Conservation (phyloP, 1,140 invertebrate species). For the Aricia agestis region DNA sequence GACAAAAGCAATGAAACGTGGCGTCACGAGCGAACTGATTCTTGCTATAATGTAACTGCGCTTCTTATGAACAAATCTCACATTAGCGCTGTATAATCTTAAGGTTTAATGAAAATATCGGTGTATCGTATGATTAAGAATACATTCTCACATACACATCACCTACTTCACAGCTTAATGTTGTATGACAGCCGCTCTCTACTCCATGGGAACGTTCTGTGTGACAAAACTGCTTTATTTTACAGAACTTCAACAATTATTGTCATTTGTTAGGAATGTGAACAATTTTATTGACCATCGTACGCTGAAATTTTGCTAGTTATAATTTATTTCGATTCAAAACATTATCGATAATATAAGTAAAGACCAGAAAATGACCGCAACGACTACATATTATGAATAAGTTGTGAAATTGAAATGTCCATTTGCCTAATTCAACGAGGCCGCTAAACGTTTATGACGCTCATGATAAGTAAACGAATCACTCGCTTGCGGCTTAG, state of each 20-base stretch:
- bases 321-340: no score
- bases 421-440: no score
- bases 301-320: no score
- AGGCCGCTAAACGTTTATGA: no score
- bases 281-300: slow-evolving; percentile 6
- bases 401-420: no score
- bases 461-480: no score
- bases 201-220: slow-evolving; percentile 51
- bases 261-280: background rate
- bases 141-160: slow-evolving; percentile 64
- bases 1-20: slow-evolving; percentile 60
- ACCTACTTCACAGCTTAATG: slow-evolving; percentile 67
- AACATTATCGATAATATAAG: no score
- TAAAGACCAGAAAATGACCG: no score
- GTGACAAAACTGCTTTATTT: slow-evolving; percentile 32
- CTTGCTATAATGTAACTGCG: slow-evolving; percentile 5
- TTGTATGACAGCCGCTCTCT: slow-evolving; percentile 45
- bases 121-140: slow-evolving; percentile 19
- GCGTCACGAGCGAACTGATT: slow-evolving; percentile 38
- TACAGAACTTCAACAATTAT: background rate
- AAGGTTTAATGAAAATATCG: background rate
- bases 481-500: no score
- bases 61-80: background rate
- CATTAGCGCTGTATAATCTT: background rate
- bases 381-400: no score